Percentiles rank a stretch among this genome's conserved stretches.
phyloP scores from a whole-genome alignment of 2,113 vertebrate genomes.

The Pithys albifrons region DNA sequence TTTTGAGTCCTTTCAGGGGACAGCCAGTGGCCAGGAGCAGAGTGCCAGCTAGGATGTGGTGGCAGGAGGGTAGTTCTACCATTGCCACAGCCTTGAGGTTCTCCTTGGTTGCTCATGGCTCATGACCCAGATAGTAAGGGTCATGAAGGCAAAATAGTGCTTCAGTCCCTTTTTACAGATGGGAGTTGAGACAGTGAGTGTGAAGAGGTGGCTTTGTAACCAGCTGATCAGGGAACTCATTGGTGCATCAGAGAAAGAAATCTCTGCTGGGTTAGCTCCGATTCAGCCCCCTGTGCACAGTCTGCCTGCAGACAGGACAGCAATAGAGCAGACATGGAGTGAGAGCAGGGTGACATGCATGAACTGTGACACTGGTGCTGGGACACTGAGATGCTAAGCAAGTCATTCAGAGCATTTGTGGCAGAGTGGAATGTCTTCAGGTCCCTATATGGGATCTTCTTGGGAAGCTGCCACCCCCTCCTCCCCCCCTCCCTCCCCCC shows the following conservation, averaged over 20 bases:
- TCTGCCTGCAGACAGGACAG: not conserved
- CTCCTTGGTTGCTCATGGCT: not conserved
- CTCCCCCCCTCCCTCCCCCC: too few species aligned
- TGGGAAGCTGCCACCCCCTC: not conserved
- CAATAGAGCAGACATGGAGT: not conserved
- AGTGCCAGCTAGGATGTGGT: not conserved
- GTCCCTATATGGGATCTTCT: not conserved
- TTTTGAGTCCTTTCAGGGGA: not conserved
- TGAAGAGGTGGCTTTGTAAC: not conserved
- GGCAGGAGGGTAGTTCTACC: not conserved
- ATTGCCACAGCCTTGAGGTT: not conserved
- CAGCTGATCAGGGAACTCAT: not conserved
- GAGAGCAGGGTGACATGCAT: not conserved
- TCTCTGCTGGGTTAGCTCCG: not conserved
- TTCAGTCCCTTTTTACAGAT: not conserved
- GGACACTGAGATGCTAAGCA: not conserved
- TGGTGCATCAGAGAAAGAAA: not conserved
- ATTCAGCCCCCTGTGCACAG: not conserved
- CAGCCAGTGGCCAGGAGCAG: not conserved
- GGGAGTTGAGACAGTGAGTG: not conserved
- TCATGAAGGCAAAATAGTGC: not conserved
- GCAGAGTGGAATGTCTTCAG: not conserved
- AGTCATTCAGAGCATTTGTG: not conserved
- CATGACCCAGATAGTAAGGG: not conserved
- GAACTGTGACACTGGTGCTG: not conserved